Evolutionary conservation across 2,797 vertebrate species (phyloP), one percentile per base, ranked within the genome.

Genomic region (Micromesistius poutassou): DNA sequence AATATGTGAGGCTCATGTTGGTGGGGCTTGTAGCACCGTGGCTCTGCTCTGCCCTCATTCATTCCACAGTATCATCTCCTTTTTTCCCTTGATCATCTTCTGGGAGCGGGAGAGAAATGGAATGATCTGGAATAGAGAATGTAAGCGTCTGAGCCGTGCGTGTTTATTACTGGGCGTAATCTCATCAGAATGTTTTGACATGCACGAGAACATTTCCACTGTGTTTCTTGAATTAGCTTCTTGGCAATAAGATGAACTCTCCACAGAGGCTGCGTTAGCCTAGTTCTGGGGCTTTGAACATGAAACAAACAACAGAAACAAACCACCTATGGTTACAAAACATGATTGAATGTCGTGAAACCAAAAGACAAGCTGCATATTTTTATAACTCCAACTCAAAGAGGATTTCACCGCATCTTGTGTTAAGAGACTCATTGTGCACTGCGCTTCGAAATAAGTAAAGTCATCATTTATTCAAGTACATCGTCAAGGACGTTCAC

Each of bases 261-360:
- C 28, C 19, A 30, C 70, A 9, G 70, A 31, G 70, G 30, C 30
- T 31, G 28, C 5, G 19, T 71, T 33, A 19, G 70, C 31, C 70
- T 22, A 71, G 70, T 71, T 71, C 30, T 71, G 30, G 30, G 30
- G 70, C 70, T 71, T 28, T 68, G 62, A 68, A 68, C 62, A 68
- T 28, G 25, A 68, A 68, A 68, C 62, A 68, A 28, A 68, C 62
- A 68, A 28, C 62, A 68, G 9, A 9, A 68, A 68, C 62, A 68
- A 12, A 25, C 62, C n/a, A 12, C 25, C 62, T 28, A 25, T 28
- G n/a, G n/a, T 13, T 68, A 28, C 62, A 25, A 13, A 28, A 28
- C 25, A 2, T 28, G 25, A 28, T 10, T 10, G 62, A 66, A 25
- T 6, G 12, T 28, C 25, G 62, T 28, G 3, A 68, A 28, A 68